Evolutionary conservation across 2,888 invertebrate species (phyloP).

Genomic region (Hyposoter didymator): DNA sequence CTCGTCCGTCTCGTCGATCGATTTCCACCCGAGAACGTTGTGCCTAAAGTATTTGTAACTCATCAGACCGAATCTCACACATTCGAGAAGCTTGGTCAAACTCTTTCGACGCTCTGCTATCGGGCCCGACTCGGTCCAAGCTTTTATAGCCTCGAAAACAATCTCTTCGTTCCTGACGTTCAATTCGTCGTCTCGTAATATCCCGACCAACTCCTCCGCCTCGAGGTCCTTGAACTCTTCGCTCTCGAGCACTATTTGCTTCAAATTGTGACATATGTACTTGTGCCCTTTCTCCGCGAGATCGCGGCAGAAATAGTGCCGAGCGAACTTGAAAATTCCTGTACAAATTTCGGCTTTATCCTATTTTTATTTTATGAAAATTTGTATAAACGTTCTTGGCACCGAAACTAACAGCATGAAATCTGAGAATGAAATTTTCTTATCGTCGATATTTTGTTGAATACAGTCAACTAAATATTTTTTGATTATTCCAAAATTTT

Average conservation of each 20-base stretch:
- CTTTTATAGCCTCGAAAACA: conserved; percentile 90
- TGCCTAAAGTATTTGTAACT: conserved; percentile 86
- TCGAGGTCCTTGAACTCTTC: conserved; percentile 88
- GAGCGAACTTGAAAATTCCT: conserved; percentile 89
- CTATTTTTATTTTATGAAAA: too few species aligned
- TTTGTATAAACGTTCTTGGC: too few species aligned
- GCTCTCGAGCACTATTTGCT: conserved; percentile 87
- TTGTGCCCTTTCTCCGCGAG: conserved; percentile 87
- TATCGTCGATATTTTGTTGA: too few species aligned
- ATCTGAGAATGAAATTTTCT: too few species aligned
- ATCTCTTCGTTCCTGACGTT: conserved; percentile 90
- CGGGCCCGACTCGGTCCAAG: conserved; percentile 89
- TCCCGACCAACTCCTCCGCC: conserved; percentile 87
- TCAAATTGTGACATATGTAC: conserved; percentile 87
- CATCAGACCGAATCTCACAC: conserved; percentile 89
- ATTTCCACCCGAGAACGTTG: conserved; percentile 86
- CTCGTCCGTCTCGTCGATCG: conserved; percentile 86
- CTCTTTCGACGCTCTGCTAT: conserved; percentile 85
- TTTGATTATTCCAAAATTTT: too few species aligned
- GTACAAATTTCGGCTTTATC: not conserved
- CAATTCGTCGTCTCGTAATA: conserved; percentile 89
- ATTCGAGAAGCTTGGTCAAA: conserved; percentile 87
- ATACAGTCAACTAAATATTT: too few species aligned
- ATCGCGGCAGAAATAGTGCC: conserved; percentile 89
- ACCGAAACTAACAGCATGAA: too few species aligned